phyloP scores from a whole-genome alignment of 2,888 invertebrate genomes.

The Thymelicus acteon region DNA sequence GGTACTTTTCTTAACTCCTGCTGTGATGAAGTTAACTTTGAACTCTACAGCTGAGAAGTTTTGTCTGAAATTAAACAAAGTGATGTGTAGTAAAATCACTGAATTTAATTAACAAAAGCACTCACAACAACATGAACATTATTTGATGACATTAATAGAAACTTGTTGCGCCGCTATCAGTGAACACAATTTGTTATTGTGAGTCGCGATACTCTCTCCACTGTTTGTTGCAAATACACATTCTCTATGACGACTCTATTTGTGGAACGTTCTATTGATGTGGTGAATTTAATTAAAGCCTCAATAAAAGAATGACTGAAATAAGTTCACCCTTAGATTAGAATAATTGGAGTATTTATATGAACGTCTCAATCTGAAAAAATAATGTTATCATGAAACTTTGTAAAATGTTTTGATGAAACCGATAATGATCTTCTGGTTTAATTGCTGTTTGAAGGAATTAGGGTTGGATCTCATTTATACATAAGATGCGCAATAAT shows the following conservation, averaged over 20 bases:
- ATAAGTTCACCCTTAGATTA: no score
- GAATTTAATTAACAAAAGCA: neutral
- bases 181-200: constrained; percentile 2
- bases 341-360: neutral
- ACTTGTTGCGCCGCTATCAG: constrained; percentile 11
- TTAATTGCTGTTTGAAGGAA: no score
- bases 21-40: no score
- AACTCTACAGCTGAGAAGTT: no score
- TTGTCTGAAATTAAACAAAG: no score
- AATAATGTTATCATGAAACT: no score
- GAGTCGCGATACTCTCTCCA: neutral
- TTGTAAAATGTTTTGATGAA: no score
- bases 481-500: no score
- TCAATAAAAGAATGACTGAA: neutral
- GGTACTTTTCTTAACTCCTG: no score
- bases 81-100: neutral
- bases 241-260: neutral
- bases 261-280: neutral
- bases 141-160: constrained; percentile 2
- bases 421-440: no score
- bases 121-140: neutral
- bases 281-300: neutral
- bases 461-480: no score
- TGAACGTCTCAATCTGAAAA: no score
- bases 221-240: constrained; percentile 8